Conservation (phyloP, 1,140 invertebrate genomes). For the Palaemon carinicauda region DNA sequence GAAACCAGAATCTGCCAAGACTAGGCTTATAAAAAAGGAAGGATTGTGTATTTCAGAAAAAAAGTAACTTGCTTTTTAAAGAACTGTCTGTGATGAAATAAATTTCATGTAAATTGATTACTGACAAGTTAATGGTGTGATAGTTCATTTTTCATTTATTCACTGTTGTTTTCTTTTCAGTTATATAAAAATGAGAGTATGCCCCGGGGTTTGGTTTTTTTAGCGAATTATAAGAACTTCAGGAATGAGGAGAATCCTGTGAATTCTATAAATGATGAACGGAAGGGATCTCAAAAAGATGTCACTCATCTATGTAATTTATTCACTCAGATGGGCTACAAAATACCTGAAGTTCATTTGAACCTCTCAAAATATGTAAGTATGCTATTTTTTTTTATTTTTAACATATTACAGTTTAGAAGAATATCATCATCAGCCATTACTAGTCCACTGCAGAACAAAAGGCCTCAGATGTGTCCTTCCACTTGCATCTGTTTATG, state of each 20-base stretch:
- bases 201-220: conserved; percentile 32
- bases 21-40: too few relatives aligned
- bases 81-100: too few relatives aligned
- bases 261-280: too few relatives aligned
- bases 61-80: too few relatives aligned
- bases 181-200: conserved; percentile 21
- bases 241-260: neutral
- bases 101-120: too few relatives aligned
- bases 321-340: conserved; percentile 47
- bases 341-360: neutral
- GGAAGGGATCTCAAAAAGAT: conserved; percentile 28
- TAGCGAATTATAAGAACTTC: conserved; percentile 36
- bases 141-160: neutral
- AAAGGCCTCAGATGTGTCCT: too few relatives aligned
- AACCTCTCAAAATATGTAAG: conserved; percentile 40
- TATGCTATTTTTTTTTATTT: neutral
- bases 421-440: too few relatives aligned
- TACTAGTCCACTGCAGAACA: too few relatives aligned
- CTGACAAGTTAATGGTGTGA: too few relatives aligned
- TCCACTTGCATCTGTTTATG: too few relatives aligned
- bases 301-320: conserved; percentile 10
- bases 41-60: too few relatives aligned
- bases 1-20: too few relatives aligned
- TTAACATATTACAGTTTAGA: neutral
- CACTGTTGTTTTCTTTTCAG: neutral